phyloP scores from a whole-genome alignment of 2,113 vertebrate genomes.

The Hippotragus niger region DNA sequence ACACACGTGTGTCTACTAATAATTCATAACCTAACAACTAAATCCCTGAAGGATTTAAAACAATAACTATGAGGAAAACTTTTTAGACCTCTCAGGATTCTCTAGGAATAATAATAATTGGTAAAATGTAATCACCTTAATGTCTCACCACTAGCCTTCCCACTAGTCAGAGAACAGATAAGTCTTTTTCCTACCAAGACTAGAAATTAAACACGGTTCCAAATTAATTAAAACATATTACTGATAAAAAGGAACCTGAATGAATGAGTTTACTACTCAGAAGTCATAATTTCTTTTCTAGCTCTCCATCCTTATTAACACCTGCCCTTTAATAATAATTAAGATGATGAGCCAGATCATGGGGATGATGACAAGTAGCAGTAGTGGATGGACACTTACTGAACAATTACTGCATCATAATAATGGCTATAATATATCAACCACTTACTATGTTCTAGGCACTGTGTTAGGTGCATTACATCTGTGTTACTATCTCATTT shows the following conservation, averaged over 20 bases:
- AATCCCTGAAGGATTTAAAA: conserved; percentile 19
- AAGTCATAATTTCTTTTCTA: conserved; percentile 28
- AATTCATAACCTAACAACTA: conserved; percentile 40
- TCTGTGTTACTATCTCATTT: not conserved
- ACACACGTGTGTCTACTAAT: not conserved
- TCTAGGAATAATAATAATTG: conserved; percentile 15
- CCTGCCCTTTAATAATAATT: not conserved
- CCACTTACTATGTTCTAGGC: not conserved
- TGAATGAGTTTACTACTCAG: conserved; percentile 15
- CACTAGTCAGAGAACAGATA: not conserved
- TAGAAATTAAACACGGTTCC: not conserved
- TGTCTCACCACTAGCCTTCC: not conserved
- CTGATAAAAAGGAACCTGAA: not conserved
- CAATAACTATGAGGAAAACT: not conserved
- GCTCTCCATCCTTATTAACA: conserved; percentile 7
- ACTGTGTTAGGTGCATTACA: not conserved
- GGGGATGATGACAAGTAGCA: not conserved
- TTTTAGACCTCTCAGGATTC: conserved; percentile 1
- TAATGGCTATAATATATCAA: not conserved
- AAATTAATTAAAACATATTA: conserved; percentile 40
- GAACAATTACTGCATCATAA: not conserved
- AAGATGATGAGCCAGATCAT: not conserved
- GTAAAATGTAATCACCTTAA: conserved; percentile 11
- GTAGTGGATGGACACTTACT: not conserved
- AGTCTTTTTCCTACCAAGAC: not conserved